phyloP scores from a whole-genome alignment of 2,113 vertebrate species.

The Plecotus auritus region DNA sequence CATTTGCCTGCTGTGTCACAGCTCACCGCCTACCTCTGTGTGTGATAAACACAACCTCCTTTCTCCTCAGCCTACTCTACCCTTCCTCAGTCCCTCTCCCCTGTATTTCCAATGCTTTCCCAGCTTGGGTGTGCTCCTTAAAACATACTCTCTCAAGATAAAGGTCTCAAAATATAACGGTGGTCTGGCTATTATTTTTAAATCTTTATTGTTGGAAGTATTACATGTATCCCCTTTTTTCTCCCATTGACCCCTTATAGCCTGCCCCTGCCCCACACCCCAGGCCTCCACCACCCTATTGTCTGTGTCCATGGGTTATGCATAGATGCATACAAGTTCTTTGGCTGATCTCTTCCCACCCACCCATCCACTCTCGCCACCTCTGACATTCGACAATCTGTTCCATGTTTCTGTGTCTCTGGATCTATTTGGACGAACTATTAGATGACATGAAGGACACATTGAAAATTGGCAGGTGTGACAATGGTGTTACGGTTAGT shows the following conservation, averaged over 20 bases:
- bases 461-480: neutral
- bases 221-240: too few species aligned
- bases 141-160: neutral
- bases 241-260: too few species aligned
- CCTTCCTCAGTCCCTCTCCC: neutral
- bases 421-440: neutral
- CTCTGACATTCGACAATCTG: too few species aligned
- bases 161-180: neutral
- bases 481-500: neutral
- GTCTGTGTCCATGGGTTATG: too few species aligned
- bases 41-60: neutral
- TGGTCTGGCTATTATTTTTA: too few species aligned
- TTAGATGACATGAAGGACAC: neutral
- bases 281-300: too few species aligned
- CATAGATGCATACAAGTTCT: too few species aligned
- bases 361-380: too few species aligned
- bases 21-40: neutral
- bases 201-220: too few species aligned
- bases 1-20: neutral
- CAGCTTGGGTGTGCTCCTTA: neutral
- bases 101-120: neutral
- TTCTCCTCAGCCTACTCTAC: neutral
- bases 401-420: too few species aligned
- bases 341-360: too few species aligned
- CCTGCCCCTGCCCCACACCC: too few species aligned